Evolutionary conservation across 2,888 invertebrate species (phyloP), one percentile per base, ranked within the genome.

Genomic region (Dusona sp.): DNA sequence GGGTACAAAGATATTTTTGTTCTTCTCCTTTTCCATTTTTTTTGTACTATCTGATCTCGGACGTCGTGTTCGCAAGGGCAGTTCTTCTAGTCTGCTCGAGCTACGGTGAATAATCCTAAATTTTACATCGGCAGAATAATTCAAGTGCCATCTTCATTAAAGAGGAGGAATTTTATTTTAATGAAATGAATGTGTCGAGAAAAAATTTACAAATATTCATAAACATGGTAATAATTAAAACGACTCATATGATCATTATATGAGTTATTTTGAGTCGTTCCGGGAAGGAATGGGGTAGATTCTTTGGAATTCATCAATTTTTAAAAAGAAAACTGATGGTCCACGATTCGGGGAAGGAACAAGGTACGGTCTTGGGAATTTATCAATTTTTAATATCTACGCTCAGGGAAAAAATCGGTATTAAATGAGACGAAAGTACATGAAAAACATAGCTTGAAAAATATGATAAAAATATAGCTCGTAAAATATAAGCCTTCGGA

Each of bases 1-100:
- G 65, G 16, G 25, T 68, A 74, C 84, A 79, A 78, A 78, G 74
- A 74, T 16, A 61, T 73, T 68, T 83, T 61, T 73, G 36, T 65
- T 38, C 54, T 51, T 51, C 45, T 64, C 70, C 45, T 57, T 33
- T 16, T 45, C 48, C 22, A n/a, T 22, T 73, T 36, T 36, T 33
- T 29, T 54, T 73, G 11, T 36, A 38, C 51, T 67, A 42, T 74
- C 45, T n/a, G 73, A 68, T 65, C 79, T 74, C 57, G 79, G 64
- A 33, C 57, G 48, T 51, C 22, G 25, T 42, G 42, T 36, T 42
- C 51, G 54, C 29, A 25, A 67, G 38, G 68, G 22, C 22, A 74
- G 36, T 74, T 25, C 36, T n/a, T 6, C 19, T 70, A 19, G n/a
- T 9, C 22, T 19, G 38, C 57, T 38, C 42, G 79, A 36, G 36